A percentile compares a stretch with the other conserved stretches of the same genome.
phyloP scores from a whole-genome alignment of 2,113 vertebrate genomes.

The Xenopus borealis region DNA sequence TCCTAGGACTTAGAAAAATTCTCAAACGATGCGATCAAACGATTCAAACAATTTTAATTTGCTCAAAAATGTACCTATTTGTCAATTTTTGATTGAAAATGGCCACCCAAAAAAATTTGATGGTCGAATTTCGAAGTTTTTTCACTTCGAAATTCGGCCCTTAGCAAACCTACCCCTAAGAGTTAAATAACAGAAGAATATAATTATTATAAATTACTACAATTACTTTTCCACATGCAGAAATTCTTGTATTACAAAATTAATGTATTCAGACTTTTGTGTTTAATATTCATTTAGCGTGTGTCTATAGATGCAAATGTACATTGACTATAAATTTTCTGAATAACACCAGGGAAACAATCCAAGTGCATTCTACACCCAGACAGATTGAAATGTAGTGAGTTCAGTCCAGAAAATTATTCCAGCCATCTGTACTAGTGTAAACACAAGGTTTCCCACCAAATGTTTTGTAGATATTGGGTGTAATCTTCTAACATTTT shows the following conservation, averaged over 20 bases:
- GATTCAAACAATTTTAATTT: too few relatives aligned
- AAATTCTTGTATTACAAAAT: background rate
- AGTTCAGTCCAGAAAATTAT: constrained; percentile 66
- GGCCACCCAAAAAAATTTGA: too few relatives aligned
- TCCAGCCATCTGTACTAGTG: constrained; percentile 66
- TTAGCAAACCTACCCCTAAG: too few relatives aligned
- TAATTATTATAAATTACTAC: too few relatives aligned
- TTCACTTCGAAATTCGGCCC: too few relatives aligned
- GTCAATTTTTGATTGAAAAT: too few relatives aligned
- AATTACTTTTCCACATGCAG: background rate
- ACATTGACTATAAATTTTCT: constrained; percentile 27
- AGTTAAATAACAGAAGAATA: too few relatives aligned
- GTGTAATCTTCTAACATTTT: constrained; percentile 49
- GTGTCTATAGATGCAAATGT: constrained; percentile 29
- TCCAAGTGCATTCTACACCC: constrained; percentile 66
- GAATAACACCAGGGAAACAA: constrained; percentile 14
- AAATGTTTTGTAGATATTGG: constrained; percentile 55
- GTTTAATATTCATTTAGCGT: background rate
- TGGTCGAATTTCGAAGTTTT: too few relatives aligned
- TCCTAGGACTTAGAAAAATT: too few relatives aligned
- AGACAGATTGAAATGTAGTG: constrained; percentile 60
- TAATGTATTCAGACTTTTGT: background rate
- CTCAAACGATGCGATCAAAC: too few relatives aligned
- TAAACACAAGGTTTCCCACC: constrained; percentile 60
- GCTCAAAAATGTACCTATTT: too few relatives aligned